These are phyloP conservation scores for Marronus borbonicus DNA, from an alignment of 2,888 invertebrate genomes.

Conservation along the genomic window DNA sequence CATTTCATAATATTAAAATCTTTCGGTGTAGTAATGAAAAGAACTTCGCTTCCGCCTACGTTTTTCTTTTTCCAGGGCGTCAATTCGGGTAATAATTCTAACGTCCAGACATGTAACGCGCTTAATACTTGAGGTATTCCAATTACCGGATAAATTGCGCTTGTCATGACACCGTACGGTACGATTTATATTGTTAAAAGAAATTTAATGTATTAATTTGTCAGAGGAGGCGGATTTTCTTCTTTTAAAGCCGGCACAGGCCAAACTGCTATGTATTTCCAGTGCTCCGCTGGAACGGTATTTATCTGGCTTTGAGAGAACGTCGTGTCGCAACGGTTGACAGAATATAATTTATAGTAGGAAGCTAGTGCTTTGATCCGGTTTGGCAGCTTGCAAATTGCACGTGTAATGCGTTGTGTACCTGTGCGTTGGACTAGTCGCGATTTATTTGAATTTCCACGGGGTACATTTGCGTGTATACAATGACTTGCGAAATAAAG, in stretches of 20 bases:
- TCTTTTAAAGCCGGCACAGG: constrained; percentile 8
- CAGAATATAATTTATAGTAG: constrained; percentile 39
- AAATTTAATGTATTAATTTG: constrained; percentile 47
- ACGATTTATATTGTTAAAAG: constrained; percentile 46
- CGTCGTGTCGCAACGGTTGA: not conserved
- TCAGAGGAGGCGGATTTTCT: constrained; percentile 30
- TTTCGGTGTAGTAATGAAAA: not conserved
- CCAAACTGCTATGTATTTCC: not conserved
- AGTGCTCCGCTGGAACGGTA: constrained; percentile 1
- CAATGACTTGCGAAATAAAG: no score
- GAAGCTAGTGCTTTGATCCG: constrained; percentile 24
- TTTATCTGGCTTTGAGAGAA: constrained; percentile 37
- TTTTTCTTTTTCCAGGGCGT: not conserved
- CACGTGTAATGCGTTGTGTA: constrained; percentile 22
- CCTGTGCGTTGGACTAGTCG: constrained; percentile 10
- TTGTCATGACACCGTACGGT: constrained; percentile 36
- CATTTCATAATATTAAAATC: not conserved
- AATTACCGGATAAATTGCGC: constrained; percentile 43
- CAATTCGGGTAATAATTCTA: constrained; percentile 30
- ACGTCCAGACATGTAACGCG: not conserved
- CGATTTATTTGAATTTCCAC: not conserved
- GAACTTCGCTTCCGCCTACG: not conserved
- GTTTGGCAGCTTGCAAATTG: constrained; percentile 37
- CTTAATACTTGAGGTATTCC: constrained; percentile 40
- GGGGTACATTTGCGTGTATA: no score